These are phyloP conservation scores for Drosophila ustulata DNA, from an alignment of 2,888 invertebrate species.

Conservation along the genomic window DNA sequence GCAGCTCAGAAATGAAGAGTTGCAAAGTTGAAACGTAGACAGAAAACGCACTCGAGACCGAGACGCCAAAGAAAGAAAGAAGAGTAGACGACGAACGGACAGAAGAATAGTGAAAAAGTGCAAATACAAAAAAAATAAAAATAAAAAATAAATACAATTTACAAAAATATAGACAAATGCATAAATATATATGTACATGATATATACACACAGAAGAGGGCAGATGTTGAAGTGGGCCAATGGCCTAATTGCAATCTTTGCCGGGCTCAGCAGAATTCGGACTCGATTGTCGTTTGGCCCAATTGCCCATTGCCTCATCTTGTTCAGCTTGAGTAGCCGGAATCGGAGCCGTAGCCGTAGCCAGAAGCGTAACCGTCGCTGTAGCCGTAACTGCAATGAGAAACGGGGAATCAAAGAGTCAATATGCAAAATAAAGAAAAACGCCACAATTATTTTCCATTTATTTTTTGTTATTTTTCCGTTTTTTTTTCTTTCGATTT, in stretches of 20 bases:
- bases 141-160: conserved; percentile 28
- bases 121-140: conserved; percentile 33
- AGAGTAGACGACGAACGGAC: conserved; percentile 12
- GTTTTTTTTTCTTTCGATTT: conserved; percentile 3
- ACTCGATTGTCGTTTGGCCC: conserved; percentile 21
- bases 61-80: background rate
- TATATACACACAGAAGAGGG: background rate
- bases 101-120: conserved; percentile 26
- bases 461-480: conserved; percentile 55
- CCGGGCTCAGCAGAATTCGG: conserved; percentile 56
- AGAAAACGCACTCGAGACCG: conserved; percentile 25
- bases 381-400: conserved; percentile 64
- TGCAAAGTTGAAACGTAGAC: conserved; percentile 30
- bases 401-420: conserved; percentile 42
- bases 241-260: conserved; percentile 55
- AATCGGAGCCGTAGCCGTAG: conserved; percentile 39
- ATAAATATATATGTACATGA: background rate
- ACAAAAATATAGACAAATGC: conserved; percentile 17
- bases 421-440: conserved; percentile 30
- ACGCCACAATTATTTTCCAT: conserved; percentile 50
- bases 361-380: conserved; percentile 22
- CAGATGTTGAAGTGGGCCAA: conserved; percentile 37
- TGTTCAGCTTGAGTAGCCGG: conserved; percentile 16
- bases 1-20: conserved; percentile 10
- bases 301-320: conserved; percentile 16